These are phyloP conservation scores for Camelus dromedarius DNA, from an alignment of 2,113 vertebrate species.

Conservation along the genomic window DNA sequence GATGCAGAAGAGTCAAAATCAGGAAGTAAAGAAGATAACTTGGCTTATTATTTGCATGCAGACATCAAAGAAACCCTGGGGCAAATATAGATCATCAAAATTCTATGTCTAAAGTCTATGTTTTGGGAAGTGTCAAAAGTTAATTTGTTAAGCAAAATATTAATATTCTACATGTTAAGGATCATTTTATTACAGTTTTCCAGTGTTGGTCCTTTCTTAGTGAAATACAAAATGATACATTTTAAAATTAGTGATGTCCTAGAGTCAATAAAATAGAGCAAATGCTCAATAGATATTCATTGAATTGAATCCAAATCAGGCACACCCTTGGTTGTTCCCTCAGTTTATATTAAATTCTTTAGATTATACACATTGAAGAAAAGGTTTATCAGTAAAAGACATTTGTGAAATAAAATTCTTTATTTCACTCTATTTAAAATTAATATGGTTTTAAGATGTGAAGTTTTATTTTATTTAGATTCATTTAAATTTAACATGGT, in stretches of 20 bases:
- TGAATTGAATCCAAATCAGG: neutral
- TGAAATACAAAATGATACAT: neutral
- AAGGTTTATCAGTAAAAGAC: neutral
- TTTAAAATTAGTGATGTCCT: neutral
- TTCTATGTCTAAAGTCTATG: neutral
- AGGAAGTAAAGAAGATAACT: neutral
- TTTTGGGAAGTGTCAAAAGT: neutral
- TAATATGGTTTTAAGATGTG: neutral
- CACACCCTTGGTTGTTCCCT: neutral
- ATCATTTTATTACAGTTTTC: neutral
- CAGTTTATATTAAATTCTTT: neutral
- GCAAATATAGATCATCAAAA: neutral
- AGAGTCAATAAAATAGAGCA: neutral
- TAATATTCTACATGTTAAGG: neutral
- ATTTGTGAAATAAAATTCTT: neutral
- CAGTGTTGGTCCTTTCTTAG: neutral
- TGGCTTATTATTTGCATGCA: neutral
- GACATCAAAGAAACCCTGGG: neutral
- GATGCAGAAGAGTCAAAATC: neutral
- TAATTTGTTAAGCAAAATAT: neutral
- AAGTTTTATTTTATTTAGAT: conserved; percentile 19
- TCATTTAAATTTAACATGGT: neutral
- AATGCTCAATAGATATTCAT: neutral
- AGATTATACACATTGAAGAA: neutral
- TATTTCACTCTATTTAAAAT: conserved; percentile 27